A percentile compares a stretch with the other conserved stretches of the same genome.
phyloP scores from a whole-genome alignment of 2,113 vertebrate genomes.

The Alexandromys fortis region DNA sequence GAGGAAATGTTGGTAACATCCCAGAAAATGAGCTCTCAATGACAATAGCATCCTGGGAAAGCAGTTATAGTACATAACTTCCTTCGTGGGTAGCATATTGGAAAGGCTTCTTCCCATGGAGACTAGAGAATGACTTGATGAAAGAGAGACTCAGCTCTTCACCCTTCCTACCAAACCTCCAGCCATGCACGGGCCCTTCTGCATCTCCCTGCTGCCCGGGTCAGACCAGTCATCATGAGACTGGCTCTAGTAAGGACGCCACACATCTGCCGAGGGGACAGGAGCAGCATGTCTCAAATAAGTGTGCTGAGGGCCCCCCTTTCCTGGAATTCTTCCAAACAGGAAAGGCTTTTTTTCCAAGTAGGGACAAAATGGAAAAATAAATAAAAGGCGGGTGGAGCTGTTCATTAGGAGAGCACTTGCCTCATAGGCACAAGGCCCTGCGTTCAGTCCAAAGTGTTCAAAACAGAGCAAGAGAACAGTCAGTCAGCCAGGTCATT shows the following conservation, averaged over 20 bases:
- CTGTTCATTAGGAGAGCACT: background rate
- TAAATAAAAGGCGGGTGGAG: background rate
- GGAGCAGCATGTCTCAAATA: background rate
- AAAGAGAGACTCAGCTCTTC: background rate
- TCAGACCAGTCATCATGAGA: background rate
- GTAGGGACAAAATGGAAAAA: background rate
- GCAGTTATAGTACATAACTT: background rate
- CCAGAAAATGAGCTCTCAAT: background rate
- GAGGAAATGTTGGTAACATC: background rate
- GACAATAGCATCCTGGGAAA: background rate
- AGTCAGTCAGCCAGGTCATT: background rate
- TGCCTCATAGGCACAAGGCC: background rate
- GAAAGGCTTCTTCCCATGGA: background rate
- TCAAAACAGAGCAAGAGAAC: background rate
- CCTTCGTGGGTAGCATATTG: background rate
- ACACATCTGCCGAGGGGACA: background rate
- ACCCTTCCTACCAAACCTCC: background rate
- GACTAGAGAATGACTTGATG: background rate
- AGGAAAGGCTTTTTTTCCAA: background rate
- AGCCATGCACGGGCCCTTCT: no score
- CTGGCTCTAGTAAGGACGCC: background rate
- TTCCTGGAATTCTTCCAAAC: background rate
- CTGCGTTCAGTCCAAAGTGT: background rate
- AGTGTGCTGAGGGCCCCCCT: background rate
- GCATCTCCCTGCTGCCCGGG: background rate